Base-by-base conservation (phyloP, 2,888 invertebrate species). In the Amphiduros pacificus region DNA sequence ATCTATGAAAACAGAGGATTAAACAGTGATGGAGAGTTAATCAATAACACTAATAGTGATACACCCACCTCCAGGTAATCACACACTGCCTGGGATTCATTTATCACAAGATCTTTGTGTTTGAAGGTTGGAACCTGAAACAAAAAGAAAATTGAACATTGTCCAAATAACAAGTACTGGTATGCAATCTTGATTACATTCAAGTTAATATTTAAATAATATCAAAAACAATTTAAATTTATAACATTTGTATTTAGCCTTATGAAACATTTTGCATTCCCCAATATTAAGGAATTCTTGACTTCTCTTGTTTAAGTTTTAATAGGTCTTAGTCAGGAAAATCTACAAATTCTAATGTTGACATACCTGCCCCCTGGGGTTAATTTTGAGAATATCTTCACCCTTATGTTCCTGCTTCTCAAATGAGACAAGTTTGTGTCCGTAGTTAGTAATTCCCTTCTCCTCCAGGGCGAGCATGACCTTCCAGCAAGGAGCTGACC, bases 111-210 rank as follows among this genome's bases (percentile, higher is more conserved):
- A 17, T 74, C 67, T 1, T 74, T 74, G 59, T 74, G 71, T 61
- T 65, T 69, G 50, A 76, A 73, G 6, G 75, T 72, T 26, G 77
- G 77, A 5, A 76, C 63, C 76, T 76, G 63, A 28, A 69, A 68
- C 26, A 26, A 26, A 40, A 26, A 51, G 52, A 59, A 20, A 49
- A 49, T 36, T 9, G 14, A 17, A n/a, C n/a, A n/a, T n/a, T n/a
- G n/a, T n/a, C n/a, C n/a, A n/a, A n/a, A n/a, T n/a, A n/a, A n/a
- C n/a, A n/a, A n/a, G n/a, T n/a, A n/a, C n/a, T n/a, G n/a, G n/a
- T n/a, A n/a, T n/a, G n/a, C n/a, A n/a, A n/a, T n/a, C n/a, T n/a
- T n/a, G n/a, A n/a, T n/a, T n/a, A n/a, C n/a, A n/a, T n/a, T n/a
- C n/a, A n/a, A n/a, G n/a, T n/a, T n/a, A n/a, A 36, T 14, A 36